Base-by-base conservation (phyloP, 2,113 vertebrate species). In the Anoplopoma fimbria region DNA sequence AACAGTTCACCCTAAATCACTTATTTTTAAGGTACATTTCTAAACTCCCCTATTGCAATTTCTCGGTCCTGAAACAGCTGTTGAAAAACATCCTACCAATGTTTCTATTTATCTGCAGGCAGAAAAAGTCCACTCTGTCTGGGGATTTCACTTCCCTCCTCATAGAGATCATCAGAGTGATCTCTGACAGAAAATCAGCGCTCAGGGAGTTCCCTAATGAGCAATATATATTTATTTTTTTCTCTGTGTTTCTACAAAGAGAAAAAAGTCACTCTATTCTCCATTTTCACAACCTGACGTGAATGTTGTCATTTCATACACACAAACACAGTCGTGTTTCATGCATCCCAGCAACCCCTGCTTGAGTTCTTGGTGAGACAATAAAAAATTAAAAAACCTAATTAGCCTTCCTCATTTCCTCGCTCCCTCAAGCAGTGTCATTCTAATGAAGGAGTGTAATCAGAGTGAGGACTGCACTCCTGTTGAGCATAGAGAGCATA, bases 171-270 rank as follows among this genome's bases (percentile, higher is more conserved):
- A 75, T 68, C 68, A 60, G 69, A 10, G 23, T 75, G 17, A 79
- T 25, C 23, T 12, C n/a, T 14, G 57, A 83, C 71, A 63, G 73
- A 68, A 77, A 77, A 75, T 8, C 19, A 1, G 17, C 0, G 21
- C 51, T 67, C 23, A 42, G 40, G 61, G 80, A 83, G 27, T 58
- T 81, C 21, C 23, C 27, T 75, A 75, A 88, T 77, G 65, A 85
- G 83, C 29, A 57, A 74, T 31, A 13, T 55, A 25, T 15, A 36
- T 29, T 17, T 25, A 33, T 65, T 49, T 55, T 15, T 55, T 64
- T 17, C 25, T 68, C 60, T 13, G 1, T 13, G 0, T 57, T 40
- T 55, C 61, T 62, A n/a, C n/a, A n/a, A n/a, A n/a, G n/a, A n/a
- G n/a, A n/a, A n/a, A n/a, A n/a, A n/a, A 58, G 14, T 27, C 29